A percentile compares a stretch with the other conserved stretches of the same genome.
Evolutionary conservation across 1,140 invertebrate genomes (phyloP).

Genomic region (Copidosoma floridanum): DNA sequence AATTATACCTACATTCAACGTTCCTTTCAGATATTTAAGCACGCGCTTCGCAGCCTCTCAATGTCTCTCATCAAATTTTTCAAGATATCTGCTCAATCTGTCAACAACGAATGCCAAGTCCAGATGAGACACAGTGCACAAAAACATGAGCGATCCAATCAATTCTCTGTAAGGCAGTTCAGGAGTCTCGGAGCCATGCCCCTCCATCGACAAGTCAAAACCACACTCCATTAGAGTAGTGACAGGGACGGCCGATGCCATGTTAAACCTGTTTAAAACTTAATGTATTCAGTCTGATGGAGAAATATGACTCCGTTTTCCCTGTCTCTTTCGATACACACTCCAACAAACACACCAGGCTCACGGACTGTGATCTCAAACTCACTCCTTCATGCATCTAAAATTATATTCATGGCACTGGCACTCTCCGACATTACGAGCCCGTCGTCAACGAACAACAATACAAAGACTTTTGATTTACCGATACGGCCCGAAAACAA

Average conservation of each 20-base stretch:
- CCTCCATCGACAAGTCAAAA: background rate
- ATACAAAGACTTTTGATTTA: slow-evolving; percentile 4
- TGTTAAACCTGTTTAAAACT: slow-evolving; percentile 18
- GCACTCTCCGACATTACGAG: slow-evolving; percentile 16
- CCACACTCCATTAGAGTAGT: slow-evolving; percentile 8
- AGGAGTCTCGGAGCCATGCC: background rate
- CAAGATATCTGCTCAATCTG: slow-evolving; percentile 37
- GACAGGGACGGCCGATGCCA: slow-evolving; percentile 6
- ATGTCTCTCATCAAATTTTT: slow-evolving; percentile 31
- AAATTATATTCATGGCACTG: background rate
- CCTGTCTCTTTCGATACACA: background rate
- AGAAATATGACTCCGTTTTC: background rate
- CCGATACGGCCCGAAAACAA: background rate
- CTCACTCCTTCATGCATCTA: too few species aligned
- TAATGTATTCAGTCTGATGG: slow-evolving; percentile 8
- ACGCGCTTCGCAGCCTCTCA: slow-evolving; percentile 47
- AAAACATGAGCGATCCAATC: slow-evolving; percentile 47
- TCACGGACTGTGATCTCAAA: slow-evolving; percentile 14
- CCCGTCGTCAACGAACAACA: slow-evolving; percentile 33
- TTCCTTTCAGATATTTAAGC: slow-evolving; percentile 47
- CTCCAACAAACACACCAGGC: slow-evolving; percentile 12
- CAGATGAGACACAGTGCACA: slow-evolving; percentile 40
- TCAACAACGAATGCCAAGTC: slow-evolving; percentile 48
- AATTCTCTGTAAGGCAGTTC: slow-evolving; percentile 36
- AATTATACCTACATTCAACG: slow-evolving; percentile 29